Conservation (phyloP, 2,797 vertebrate species). For the Sphenodon punctatus region DNA sequence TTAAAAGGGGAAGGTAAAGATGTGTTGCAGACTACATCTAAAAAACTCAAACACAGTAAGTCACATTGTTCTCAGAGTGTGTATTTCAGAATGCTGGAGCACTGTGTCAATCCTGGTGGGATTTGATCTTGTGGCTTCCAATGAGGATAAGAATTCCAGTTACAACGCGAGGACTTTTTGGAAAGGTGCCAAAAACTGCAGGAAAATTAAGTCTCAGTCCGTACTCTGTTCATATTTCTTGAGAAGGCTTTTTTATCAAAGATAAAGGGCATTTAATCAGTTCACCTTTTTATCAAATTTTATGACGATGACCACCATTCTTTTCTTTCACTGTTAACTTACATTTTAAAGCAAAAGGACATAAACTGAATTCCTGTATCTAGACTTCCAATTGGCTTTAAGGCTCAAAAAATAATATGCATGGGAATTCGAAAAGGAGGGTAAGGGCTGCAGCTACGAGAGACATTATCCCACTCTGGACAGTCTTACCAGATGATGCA, state of each 20-base stretch:
- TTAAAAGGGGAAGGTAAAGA: no score
- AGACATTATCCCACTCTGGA: no score
- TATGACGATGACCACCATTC: not conserved
- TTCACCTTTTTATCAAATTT: not conserved
- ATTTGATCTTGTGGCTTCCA: not conserved
- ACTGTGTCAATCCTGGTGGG: conserved; percentile 7
- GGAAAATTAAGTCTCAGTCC: not conserved
- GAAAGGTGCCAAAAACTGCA: not conserved
- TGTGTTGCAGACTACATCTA: conserved; percentile 22
- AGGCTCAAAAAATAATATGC: no score
- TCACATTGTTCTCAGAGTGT: conserved; percentile 9
- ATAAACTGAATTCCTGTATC: not conserved
- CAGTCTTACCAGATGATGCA: no score
- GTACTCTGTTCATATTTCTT: accelerated
- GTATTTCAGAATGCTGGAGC: not conserved
- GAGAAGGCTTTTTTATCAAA: not conserved
- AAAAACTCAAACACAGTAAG: conserved; percentile 24
- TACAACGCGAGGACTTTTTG: not conserved
- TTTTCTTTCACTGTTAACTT: not conserved
- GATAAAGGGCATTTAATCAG: not conserved
- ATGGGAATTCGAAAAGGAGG: no score
- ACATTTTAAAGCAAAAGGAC: accelerated
- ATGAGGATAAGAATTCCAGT: not conserved
- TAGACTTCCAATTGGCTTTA: no score
- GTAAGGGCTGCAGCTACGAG: no score